These are phyloP conservation scores for Alauda arvensis DNA, from an alignment of 2,797 vertebrate genomes.

Conservation along the genomic window DNA sequence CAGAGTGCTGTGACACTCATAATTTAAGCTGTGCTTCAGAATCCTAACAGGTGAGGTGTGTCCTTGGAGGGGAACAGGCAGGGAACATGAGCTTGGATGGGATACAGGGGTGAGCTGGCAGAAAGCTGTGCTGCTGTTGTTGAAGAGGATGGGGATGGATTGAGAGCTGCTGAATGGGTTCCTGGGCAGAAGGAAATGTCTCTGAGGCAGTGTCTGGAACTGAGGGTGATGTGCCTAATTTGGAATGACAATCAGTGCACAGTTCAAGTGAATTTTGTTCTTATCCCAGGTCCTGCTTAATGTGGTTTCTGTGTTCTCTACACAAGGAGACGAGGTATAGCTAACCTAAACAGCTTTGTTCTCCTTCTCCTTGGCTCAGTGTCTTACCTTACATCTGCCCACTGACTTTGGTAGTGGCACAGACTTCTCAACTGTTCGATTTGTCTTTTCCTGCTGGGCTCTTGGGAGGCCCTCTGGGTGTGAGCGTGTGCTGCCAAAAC, in stretches of 20 bases:
- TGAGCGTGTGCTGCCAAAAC: neutral
- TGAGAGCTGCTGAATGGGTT: neutral
- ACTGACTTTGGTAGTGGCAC: neutral
- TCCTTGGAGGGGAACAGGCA: neutral
- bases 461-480: neutral
- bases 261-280: too few relatives aligned
- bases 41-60: neutral
- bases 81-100: neutral
- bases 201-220: neutral
- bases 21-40: neutral
- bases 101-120: neutral
- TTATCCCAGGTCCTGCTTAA: neutral
- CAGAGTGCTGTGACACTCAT: neutral
- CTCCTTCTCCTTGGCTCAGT: neutral
- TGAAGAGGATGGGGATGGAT: neutral
- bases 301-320: accelerated
- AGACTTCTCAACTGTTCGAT: neutral
- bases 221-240: neutral
- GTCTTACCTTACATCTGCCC: neutral
- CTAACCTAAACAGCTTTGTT: neutral
- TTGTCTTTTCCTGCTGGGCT: neutral
- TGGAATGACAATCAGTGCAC: neutral
- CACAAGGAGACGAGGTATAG: neutral
- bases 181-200: neutral
- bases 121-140: neutral